These are phyloP conservation scores for Calosoma granatense DNA, from an alignment of 1,140 invertebrate species.

Conservation along the genomic window DNA sequence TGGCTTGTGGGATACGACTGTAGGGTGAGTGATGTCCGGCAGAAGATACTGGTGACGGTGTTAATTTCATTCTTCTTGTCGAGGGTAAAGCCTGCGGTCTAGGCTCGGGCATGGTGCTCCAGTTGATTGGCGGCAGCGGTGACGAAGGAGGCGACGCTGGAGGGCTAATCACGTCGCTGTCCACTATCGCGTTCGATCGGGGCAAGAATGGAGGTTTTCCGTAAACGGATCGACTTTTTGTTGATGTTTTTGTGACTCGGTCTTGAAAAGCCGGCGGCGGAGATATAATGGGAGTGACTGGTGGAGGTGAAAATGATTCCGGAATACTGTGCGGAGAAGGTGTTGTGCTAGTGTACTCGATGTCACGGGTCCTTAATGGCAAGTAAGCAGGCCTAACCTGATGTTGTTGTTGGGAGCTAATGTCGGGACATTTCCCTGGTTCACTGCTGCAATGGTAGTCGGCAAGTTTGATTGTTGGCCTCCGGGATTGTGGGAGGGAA, in stretches of 20 bases:
- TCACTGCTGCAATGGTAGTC: conserved; percentile 48
- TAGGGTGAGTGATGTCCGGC: conserved; percentile 22
- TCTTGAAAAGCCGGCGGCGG: conserved; percentile 51
- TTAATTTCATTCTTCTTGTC: conserved; percentile 18
- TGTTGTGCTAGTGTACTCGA: conserved; percentile 30
- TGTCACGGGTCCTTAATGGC: conserved; percentile 26
- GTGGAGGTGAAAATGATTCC: conserved; percentile 43
- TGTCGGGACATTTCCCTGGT: conserved; percentile 36
- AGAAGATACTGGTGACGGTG: conserved; percentile 22
- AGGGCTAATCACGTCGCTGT: conserved; percentile 43
- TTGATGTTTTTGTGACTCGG: conserved; percentile 28
- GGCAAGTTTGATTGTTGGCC: conserved; percentile 40
- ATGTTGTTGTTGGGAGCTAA: conserved; percentile 26
- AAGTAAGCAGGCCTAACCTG: conserved; percentile 23
- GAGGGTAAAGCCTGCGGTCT: conserved; percentile 21
- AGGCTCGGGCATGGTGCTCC: conserved; percentile 31
- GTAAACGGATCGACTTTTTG: conserved; percentile 28
- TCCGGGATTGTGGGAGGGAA: conserved; percentile 31
- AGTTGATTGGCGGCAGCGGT: conserved; percentile 28
- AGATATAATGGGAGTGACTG: conserved; percentile 48
- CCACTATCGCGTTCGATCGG: conserved; percentile 44
- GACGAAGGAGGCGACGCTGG: conserved; percentile 33
- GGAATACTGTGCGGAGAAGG: conserved; percentile 37
- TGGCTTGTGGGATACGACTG: conserved; percentile 41
- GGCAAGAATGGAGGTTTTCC: conserved; percentile 41